Evolutionary conservation across 1,140 invertebrate genomes (phyloP), one percentile per base, ranked within the genome.

Genomic region (Vanessa atalanta): DNA sequence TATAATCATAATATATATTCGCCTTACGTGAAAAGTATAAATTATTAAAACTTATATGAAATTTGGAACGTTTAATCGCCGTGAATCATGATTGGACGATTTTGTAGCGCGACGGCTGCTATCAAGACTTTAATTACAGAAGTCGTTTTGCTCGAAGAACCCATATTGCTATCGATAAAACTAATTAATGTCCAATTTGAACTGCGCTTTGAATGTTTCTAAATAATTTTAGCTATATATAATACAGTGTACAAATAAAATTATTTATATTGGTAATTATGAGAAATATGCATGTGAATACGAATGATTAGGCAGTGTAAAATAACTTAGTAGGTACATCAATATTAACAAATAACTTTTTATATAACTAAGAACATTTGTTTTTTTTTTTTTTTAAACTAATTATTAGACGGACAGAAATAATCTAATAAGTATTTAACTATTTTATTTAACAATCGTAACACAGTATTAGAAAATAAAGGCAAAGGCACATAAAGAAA

Each of bases 51-150:
- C 5, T 61, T 37, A 7, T 61, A 37, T 61, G 57, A 61, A 61
- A 61, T 57, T 68, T 47, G 16, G 12, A 47, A 16, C 8, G 11
- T 47, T 67, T 65, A 23, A 48, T 48, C 9, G 43, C 31, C 20
- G 48, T 37, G 48, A 53, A 53, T 47, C 20, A 37, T 43, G 65
- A 66, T n/a, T 15, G 15, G 12, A 16, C 31, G 65, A 67, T 67
- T 67, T 37, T 53, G 65, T 68, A 57, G 20, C 43, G 53, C 51
- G 37, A 47, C 66, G 66, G 47, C 55, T 63, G 57, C n/a, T 63
- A 70, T 70, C n/a, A 70, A 70, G 57, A 63, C 61, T 70, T 70
- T 70, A 70, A 70, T 70, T 63, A 70, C 47, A 63, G 15, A 47
- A 69, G 51, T 69, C 53, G 51, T 68, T 66, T 68, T 68, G 66